Evolutionary conservation across 2,888 invertebrate species (phyloP), one percentile per base, ranked within the genome.

Genomic region (Papilio gigon): DNA sequence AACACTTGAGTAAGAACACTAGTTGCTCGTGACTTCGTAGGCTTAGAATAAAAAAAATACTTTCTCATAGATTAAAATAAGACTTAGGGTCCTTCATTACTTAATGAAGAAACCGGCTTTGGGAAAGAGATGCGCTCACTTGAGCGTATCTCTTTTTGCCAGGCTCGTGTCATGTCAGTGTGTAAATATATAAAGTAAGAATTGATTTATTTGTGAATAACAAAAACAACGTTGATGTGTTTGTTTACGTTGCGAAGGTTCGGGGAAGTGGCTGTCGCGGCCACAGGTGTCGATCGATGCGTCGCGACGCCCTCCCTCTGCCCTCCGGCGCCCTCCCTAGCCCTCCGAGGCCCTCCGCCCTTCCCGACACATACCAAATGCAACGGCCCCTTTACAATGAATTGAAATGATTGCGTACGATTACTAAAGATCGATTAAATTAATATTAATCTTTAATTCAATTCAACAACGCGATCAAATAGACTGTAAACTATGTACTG

Each of bases 221-320:
- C 11, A 9, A 56, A 56, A 56, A 56, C 8, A 53, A 53, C n/a
- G 27, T 8, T 25, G 20, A 12, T 30, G 56, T n/a, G 30, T 22
- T 37, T 30, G 42, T 62, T 67, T 62, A 67, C 40, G 33, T 62
- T 56, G 22, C 35, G 27, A 4, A 22, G 22, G 25, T 40, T 67
- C 75, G 77, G 78, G 82, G 81, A 83, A 84, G 81, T 81, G 78
- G 75, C 77, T 77, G 76, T 71, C 74, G 77, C 53, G 20, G 80
- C 84, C 81, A 87, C 88, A 89, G 88, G 89, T 89, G 85, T 77
- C 84, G 89, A 89, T 89, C 89, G 89, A 90, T 89, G 86, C 84
- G 89, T 75, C 89, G 89, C 85, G 89, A 85, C 88, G 78, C 77
- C 69, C 74, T 72, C 78, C 78, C 75, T 42, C 53, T 69, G 67